Conservation (phyloP, 2,888 invertebrate species). For the Caenorhabditis wallacei region DNA sequence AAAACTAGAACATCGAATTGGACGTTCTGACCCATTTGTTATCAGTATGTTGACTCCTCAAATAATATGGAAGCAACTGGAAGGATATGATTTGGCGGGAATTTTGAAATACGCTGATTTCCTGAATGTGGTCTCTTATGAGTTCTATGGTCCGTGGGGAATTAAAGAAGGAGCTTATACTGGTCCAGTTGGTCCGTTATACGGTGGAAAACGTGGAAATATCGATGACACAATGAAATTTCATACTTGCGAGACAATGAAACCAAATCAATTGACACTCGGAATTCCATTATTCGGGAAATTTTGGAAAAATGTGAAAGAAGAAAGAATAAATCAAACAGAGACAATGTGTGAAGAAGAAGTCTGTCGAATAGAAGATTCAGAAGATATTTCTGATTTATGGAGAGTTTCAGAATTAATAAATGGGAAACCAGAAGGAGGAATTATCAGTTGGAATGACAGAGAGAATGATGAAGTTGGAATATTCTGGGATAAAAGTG, state of each 20-base stretch:
- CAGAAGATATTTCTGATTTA: slow-evolving; percentile 7
- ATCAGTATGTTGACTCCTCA: slow-evolving; percentile 26
- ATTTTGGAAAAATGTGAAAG: slow-evolving; percentile 19
- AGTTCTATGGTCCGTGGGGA: slow-evolving; percentile 12
- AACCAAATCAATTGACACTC: slow-evolving; percentile 1
- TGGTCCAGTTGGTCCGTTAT: slow-evolving; percentile 1
- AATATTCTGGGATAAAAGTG: slow-evolving; percentile 6
- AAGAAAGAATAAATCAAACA: slow-evolving; percentile 13
- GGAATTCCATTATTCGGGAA: slow-evolving; percentile 26
- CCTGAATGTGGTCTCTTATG: slow-evolving; percentile 4
- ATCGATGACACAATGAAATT: slow-evolving; percentile 22
- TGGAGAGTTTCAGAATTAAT: slow-evolving; percentile 18
- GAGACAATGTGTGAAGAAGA: slow-evolving; percentile 24
- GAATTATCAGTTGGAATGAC: slow-evolving; percentile 23
- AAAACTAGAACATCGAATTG: neutral
- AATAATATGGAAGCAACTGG: slow-evolving; percentile 23
- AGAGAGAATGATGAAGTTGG: slow-evolving; percentile 22
- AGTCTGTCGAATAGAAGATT: slow-evolving; percentile 14
- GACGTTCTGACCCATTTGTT: neutral
- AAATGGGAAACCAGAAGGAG: slow-evolving; percentile 7
- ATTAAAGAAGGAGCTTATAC: slow-evolving; percentile 3
- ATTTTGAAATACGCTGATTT: slow-evolving; percentile 1
- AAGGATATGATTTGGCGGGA: slow-evolving; percentile 13
- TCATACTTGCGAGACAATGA: slow-evolving; percentile 16
- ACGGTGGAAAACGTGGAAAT: slow-evolving; percentile 28